Conservation (phyloP, 2,797 vertebrate species). For the Coregonus ussuriensis region DNA sequence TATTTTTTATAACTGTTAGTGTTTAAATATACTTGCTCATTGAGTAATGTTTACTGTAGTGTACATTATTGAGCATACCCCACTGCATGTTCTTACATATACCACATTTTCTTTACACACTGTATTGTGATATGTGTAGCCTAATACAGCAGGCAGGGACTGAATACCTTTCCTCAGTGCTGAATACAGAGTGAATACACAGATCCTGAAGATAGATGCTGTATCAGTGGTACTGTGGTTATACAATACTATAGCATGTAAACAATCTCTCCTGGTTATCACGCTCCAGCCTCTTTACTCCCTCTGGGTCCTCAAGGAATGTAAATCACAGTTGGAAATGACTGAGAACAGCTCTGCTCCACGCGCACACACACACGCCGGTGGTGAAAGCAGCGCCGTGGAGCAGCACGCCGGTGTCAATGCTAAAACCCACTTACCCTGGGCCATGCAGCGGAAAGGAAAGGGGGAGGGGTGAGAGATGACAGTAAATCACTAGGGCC, state of each 20-base stretch:
- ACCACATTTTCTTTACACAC: neutral
- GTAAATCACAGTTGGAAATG: slow-evolving; percentile 32
- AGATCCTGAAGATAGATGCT: neutral
- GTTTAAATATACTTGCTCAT: too few relatives aligned
- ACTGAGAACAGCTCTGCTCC: slow-evolving; percentile 16
- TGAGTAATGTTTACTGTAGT: neutral
- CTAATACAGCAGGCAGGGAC: too few relatives aligned
- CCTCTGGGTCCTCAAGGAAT: slow-evolving; percentile 3
- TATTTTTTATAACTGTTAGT: too few relatives aligned
- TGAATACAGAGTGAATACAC: too few relatives aligned
- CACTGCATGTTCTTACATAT: neutral
- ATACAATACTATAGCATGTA: neutral
- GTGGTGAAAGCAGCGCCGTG: neutral
- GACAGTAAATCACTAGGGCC: slow-evolving; percentile 71
- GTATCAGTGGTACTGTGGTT: neutral
- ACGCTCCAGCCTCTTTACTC: neutral
- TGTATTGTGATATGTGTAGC: too few relatives aligned
- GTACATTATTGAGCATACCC: neutral
- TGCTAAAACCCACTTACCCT: neutral
- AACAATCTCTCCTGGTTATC: slow-evolving; percentile 10
- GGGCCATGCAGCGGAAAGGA: slow-evolving; percentile 38
- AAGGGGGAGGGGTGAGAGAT: slow-evolving; percentile 46
- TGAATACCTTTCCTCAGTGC: neutral
- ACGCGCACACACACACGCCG: slow-evolving; percentile 12
- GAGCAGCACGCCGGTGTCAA: neutral